These are phyloP conservation scores for Camponotus fellah DNA, from an alignment of 2,888 invertebrate species.

Conservation along the genomic window DNA sequence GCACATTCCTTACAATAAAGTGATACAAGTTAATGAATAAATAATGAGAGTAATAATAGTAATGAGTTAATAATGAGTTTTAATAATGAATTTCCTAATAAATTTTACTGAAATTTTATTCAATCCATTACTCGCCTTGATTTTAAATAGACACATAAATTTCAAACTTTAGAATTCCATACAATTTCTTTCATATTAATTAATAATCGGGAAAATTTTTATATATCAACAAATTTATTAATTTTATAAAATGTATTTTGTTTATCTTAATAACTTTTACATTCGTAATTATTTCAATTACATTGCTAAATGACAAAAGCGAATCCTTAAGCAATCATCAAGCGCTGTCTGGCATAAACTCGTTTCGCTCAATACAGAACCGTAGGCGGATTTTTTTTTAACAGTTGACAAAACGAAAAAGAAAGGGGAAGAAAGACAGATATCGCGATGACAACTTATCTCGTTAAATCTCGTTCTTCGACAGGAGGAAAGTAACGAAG, in stretches of 20 bases:
- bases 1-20: neutral
- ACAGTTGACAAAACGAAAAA: constrained; percentile 36
- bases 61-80: neutral
- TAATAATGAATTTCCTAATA: neutral
- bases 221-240: neutral
- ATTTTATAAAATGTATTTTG: neutral
- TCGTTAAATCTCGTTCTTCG: constrained; percentile 78
- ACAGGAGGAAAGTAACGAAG: constrained; percentile 66
- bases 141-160: neutral
- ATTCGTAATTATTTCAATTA: constrained; percentile 20
- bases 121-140: neutral
- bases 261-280: constrained; percentile 7
- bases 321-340: neutral
- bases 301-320: constrained; percentile 2
- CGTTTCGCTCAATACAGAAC: neutral
- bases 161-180: neutral
- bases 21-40: constrained; percentile 4
- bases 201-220: neutral
- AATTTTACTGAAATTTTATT: neutral
- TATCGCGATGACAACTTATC: constrained; percentile 76
- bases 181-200: neutral
- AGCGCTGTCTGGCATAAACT: neutral
- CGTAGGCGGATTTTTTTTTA: constrained; percentile 40
- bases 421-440: constrained; percentile 61
- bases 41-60: neutral